Evolutionary conservation across 2,888 invertebrate genomes (phyloP), one percentile per base, ranked within the genome.

Genomic region (Nemotelus pantherinus): DNA sequence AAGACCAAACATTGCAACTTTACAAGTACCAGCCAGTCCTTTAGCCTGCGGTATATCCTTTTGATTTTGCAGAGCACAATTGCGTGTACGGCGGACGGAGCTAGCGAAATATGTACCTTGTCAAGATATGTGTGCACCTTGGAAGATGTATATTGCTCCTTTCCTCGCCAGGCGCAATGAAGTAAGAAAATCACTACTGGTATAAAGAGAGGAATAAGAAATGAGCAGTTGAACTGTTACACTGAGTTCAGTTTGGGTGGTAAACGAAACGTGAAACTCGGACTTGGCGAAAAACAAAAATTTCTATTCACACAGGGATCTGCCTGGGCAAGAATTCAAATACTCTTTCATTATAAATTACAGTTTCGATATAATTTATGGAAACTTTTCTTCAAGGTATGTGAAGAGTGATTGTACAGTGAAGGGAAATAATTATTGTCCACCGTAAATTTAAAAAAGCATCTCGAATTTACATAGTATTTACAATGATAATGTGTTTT

Each of bases 281-380:
- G 47, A 67, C 45, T 67, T 47, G 47, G 47, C 6, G 10, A 45
- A 39, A 41, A 64, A 10, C 64, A 7, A 9, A 25, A 5, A 10
- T 47, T 47, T 4, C 47, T 64, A 5, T 43, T 43, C n/a, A 5
- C 6, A 5, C 44, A 6, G 25, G 25, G 25, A 25, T 25, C 25
- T 25, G 25, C 25, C 2, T 64, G 7, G 9, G n/a, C 3, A 7
- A 64, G 10, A 47, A 10, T 67, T 70, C 43, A 55, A 70, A 70
- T 53, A 70, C 44, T 70, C 77, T 68, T 70, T 77, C 60, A 53
- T 55, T 68, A 53, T 45, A 76, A 78, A 75, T 78, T 74, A 68
- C 50, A 75, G 64, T 55, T 78, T 75, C 75, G 58, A 67, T 57
- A 68, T 76, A 75, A 78, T 76, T 78, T 74, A 57, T 45, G 65